Percentiles rank a stretch among this genome's conserved stretches.
These are phyloP conservation scores for Sussaba pulchella DNA, from an alignment of 2,888 invertebrate genomes.

Conservation along the genomic window DNA sequence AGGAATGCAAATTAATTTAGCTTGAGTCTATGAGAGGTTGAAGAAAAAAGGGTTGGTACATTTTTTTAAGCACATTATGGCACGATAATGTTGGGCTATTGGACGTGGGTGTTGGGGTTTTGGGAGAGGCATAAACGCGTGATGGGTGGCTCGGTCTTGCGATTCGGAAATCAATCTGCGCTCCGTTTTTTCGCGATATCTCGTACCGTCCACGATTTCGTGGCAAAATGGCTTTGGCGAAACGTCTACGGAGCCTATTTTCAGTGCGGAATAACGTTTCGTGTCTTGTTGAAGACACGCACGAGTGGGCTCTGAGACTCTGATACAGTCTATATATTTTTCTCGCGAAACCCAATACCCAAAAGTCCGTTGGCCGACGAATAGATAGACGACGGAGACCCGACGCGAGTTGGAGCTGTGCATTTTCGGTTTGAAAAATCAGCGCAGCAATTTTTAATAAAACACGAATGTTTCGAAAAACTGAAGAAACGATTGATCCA, in stretches of 20 bases:
- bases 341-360: conserved; percentile 77
- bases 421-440: conserved; percentile 17
- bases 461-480: conserved; percentile 30
- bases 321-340: conserved; percentile 60
- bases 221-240: conserved; percentile 16
- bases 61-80: too few relatives aligned
- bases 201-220: conserved; percentile 8
- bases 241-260: conserved; percentile 40
- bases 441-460: neutral
- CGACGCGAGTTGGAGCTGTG: conserved; percentile 45
- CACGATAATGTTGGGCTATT: too few relatives aligned
- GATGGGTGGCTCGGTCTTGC: neutral
- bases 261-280: conserved; percentile 60
- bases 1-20: too few relatives aligned
- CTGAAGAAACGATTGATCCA: too few relatives aligned
- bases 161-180: conserved; percentile 9
- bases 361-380: conserved; percentile 69
- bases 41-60: too few relatives aligned
- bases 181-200: neutral
- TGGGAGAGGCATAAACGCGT: neutral
- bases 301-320: conserved; percentile 69
- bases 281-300: conserved; percentile 78
- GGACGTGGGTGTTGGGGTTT: too few relatives aligned
- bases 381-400: conserved; percentile 60
- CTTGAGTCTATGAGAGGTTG: too few relatives aligned